Conservation (phyloP, 64 coral and sea anemone species). For the Actinia equina region DNA sequence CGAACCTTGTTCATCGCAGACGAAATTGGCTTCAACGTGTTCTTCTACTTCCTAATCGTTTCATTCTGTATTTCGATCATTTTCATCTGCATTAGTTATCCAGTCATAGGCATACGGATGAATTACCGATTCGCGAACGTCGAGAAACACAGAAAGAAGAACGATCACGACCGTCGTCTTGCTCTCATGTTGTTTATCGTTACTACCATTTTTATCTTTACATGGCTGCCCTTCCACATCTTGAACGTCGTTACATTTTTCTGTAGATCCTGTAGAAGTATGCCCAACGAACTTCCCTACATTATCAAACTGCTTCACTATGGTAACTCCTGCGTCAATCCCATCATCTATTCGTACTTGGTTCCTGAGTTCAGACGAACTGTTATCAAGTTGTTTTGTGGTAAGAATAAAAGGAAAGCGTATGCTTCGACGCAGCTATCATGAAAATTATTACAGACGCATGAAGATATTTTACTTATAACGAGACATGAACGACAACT, state of each 20-base stretch:
- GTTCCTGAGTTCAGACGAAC: slow-evolving; percentile 83
- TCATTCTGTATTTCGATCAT: slow-evolving; percentile 52
- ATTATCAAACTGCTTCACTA: slow-evolving; percentile 84
- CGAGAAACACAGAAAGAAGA: slow-evolving; percentile 45
- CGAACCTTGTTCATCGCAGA: slow-evolving; percentile 50
- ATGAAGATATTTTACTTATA: neutral
- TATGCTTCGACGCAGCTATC: slow-evolving; percentile 4
- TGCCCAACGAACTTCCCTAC: slow-evolving; percentile 63
- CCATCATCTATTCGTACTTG: slow-evolving; percentile 82
- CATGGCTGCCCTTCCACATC: slow-evolving; percentile 85
- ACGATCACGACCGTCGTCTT: slow-evolving; percentile 70
- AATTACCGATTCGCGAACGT: slow-evolving; percentile 72
- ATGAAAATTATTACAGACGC: neutral
- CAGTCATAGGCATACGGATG: slow-evolving; percentile 76
- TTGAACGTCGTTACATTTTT: slow-evolving; percentile 82
- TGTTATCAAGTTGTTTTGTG: slow-evolving; percentile 34
- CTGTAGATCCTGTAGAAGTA: slow-evolving; percentile 48
- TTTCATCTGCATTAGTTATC: slow-evolving; percentile 68
- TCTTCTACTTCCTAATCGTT: slow-evolving; percentile 75
- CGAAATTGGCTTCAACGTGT: slow-evolving; percentile 55
- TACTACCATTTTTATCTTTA: slow-evolving; percentile 67
- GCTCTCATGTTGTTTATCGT: slow-evolving; percentile 71
- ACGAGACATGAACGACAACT: neutral
- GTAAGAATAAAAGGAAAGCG: neutral
- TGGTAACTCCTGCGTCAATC: slow-evolving; percentile 76